These are phyloP conservation scores for Sminthurides aquaticus DNA, from an alignment of 2,888 invertebrate species.

Conservation along the genomic window DNA sequence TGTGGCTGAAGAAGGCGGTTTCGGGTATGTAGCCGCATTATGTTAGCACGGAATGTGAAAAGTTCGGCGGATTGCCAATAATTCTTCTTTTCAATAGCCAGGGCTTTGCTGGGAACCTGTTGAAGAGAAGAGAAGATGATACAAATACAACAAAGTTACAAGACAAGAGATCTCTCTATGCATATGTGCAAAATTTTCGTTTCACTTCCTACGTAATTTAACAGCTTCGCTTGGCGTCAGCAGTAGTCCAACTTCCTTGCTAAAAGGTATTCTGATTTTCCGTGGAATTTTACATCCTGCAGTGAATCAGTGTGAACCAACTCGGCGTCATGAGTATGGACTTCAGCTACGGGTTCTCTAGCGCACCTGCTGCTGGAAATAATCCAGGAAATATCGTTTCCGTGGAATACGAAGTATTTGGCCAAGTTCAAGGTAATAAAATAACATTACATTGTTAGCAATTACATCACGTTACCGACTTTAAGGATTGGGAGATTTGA, in stretches of 20 bases:
- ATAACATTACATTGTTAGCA: not conserved
- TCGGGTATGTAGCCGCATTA: not conserved
- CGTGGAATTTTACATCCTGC: too few species aligned
- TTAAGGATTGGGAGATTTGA: too few species aligned
- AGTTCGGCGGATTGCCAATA: not conserved
- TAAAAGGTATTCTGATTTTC: too few species aligned
- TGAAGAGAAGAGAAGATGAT: not conserved
- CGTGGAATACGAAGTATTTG: slow-evolving; percentile 83
- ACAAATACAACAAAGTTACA: too few species aligned
- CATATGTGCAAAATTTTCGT: too few species aligned
- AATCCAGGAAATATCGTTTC: slow-evolving; percentile 59
- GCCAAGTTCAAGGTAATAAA: slow-evolving; percentile 76
- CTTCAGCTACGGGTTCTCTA: not conserved
- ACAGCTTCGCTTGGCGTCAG: too few species aligned
- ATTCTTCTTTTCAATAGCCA: not conserved
- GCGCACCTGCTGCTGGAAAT: slow-evolving; percentile 6
- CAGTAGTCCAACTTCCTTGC: too few species aligned
- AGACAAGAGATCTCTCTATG: too few species aligned
- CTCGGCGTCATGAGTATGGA: slow-evolving; percentile 5
- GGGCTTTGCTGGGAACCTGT: too few species aligned
- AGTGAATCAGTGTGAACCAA: too few species aligned
- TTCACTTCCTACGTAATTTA: too few species aligned
- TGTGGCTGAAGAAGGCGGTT: too few species aligned
- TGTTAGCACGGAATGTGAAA: not conserved
- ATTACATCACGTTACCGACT: not conserved